phyloP scores from a whole-genome alignment of 2,797 vertebrate species.

The Sebastes itinus region DNA sequence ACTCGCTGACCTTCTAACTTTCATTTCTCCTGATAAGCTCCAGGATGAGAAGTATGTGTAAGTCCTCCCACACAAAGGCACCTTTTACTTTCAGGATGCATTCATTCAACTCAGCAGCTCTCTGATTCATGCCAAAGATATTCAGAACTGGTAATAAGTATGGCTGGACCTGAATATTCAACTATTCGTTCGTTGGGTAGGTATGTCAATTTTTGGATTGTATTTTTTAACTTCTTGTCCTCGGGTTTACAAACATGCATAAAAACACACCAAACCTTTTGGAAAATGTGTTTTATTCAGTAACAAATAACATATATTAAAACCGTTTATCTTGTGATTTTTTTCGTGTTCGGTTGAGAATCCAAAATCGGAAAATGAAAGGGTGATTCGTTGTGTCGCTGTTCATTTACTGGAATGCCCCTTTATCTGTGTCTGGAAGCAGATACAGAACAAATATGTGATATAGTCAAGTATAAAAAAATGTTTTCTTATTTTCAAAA shows the following conservation, averaged over 20 bases:
- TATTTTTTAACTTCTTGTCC: too few relatives aligned
- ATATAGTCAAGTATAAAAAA: not conserved
- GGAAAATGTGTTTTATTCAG: too few relatives aligned
- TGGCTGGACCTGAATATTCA: too few relatives aligned
- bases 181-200: too few relatives aligned
- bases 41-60: not conserved
- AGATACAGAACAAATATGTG: not conserved
- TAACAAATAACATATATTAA: too few relatives aligned
- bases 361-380: too few relatives aligned
- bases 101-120: not conserved
- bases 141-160: not conserved
- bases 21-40: slow-evolving; percentile 4
- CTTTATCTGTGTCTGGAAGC: not conserved
- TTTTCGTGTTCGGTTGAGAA: too few relatives aligned
- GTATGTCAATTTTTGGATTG: too few relatives aligned
- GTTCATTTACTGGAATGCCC: not conserved
- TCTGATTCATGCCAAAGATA: not conserved
- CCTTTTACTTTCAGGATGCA: not conserved
- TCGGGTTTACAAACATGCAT: too few relatives aligned
- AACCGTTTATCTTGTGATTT: too few relatives aligned
- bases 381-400: too few relatives aligned
- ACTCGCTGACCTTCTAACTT: not conserved
- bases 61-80: not conserved
- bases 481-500: not conserved
- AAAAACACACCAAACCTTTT: too few relatives aligned